A percentile compares a stretch with the other conserved stretches of the same genome.
phyloP scores from a whole-genome alignment of 1,140 invertebrate genomes.

The Papilio machaon region DNA sequence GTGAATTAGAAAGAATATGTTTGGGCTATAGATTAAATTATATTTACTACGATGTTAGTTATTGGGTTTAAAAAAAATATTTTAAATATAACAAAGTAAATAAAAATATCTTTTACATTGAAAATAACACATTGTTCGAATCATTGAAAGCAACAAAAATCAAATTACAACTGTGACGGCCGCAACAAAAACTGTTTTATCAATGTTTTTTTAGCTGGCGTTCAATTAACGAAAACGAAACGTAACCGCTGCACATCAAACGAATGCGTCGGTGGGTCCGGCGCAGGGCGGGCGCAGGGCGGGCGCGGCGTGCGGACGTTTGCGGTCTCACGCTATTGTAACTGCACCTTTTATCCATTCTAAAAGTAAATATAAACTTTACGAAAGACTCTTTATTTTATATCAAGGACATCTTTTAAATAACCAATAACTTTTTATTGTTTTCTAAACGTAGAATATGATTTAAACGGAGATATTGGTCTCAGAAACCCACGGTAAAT shows the following conservation, averaged over 20 bases:
- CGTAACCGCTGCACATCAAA: constrained; percentile 19
- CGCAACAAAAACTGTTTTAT: constrained; percentile 27
- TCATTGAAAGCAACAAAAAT: background rate
- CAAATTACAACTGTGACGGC: constrained; percentile 11
- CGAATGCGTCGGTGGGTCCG: constrained; percentile 1
- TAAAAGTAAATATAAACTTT: too few species aligned
- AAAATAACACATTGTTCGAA: background rate
- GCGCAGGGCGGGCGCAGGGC: too few species aligned
- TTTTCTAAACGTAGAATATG: too few species aligned
- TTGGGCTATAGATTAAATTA: too few species aligned
- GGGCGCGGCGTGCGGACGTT: background rate
- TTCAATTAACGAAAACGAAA: constrained; percentile 26
- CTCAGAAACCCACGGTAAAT: too few species aligned
- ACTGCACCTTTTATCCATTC: background rate
- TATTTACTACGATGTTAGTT: too few species aligned
- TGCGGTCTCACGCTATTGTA: background rate
- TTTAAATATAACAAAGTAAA: background rate
- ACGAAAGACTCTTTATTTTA: too few species aligned
- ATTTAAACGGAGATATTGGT: too few species aligned
- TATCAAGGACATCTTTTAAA: too few species aligned
- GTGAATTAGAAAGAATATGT: too few species aligned
- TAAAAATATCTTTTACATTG: background rate
- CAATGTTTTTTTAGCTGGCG: constrained; percentile 9
- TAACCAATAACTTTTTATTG: too few species aligned
- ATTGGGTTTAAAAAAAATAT: background rate